A percentile compares a stretch with the other conserved stretches of the same genome.
These are phyloP conservation scores for Mus pahari DNA, from an alignment of 2,113 vertebrate genomes.

Conservation along the genomic window DNA sequence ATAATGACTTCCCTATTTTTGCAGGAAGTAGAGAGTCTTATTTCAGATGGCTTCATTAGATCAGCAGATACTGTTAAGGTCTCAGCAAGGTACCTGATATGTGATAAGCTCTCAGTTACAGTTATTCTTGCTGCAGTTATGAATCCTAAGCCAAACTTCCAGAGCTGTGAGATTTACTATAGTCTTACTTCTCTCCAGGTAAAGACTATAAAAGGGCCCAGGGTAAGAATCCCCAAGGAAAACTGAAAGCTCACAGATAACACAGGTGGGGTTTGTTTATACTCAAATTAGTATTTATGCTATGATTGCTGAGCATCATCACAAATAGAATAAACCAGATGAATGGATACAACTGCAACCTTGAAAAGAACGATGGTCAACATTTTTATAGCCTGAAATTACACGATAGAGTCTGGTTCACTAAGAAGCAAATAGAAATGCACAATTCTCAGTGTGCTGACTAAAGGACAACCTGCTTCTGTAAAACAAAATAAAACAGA, in stretches of 20 bases:
- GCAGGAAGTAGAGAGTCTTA: neutral
- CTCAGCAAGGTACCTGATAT: neutral
- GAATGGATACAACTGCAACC: neutral
- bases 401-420: slow-evolving; percentile 48
- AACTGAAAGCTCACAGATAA: slow-evolving; percentile 15
- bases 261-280: slow-evolving; percentile 24
- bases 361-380: slow-evolving; percentile 21
- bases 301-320: neutral
- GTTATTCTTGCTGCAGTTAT: neutral
- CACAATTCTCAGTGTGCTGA: neutral
- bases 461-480: neutral
- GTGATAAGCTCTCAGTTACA: neutral
- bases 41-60: slow-evolving; percentile 16
- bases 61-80: slow-evolving; percentile 17
- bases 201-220: neutral
- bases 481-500: neutral
- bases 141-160: slow-evolving; percentile 51
- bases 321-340: slow-evolving; percentile 4
- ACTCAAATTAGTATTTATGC: slow-evolving; percentile 5
- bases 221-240: neutral
- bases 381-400: slow-evolving; percentile 16
- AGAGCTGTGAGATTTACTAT: neutral
- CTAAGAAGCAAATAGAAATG: slow-evolving; percentile 18
- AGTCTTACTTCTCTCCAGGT: neutral
- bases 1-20: slow-evolving; percentile 37